Percentiles rank a stretch among this genome's conserved stretches.
Evolutionary conservation across 1,140 invertebrate genomes (phyloP).

Genomic region (Cryptotermes secundus): DNA sequence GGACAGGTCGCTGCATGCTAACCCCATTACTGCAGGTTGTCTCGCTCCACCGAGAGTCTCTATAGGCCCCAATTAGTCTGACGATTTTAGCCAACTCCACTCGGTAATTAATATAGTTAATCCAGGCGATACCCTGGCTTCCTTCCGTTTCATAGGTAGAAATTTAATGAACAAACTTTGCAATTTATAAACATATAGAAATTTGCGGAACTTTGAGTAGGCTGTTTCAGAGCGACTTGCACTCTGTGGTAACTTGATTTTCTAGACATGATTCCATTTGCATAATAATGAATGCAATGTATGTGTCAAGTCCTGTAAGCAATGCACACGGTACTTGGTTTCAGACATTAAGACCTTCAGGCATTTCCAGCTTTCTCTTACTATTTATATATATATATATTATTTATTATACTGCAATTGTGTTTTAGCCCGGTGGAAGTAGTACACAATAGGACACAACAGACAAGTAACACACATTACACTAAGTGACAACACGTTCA

Average conservation of each 20-base stretch:
- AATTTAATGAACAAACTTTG: background rate
- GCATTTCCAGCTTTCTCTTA: too few species aligned
- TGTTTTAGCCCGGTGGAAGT: too few species aligned
- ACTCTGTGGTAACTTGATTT: background rate
- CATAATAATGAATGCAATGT: background rate
- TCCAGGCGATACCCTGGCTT: background rate
- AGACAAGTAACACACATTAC: too few species aligned
- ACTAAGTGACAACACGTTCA: too few species aligned
- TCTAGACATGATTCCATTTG: background rate
- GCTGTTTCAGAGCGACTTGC: too few species aligned
- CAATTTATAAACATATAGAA: background rate
- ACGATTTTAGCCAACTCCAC: background rate
- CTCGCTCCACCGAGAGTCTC: background rate
- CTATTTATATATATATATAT: too few species aligned
- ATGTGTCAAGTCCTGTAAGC: background rate
- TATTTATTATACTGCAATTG: too few species aligned
- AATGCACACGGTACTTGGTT: too few species aligned
- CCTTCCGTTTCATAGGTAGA: background rate
- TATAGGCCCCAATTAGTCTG: conserved; percentile 1
- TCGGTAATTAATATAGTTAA: background rate
- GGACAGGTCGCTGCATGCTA: background rate
- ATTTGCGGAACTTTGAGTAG: background rate
- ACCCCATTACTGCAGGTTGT: background rate
- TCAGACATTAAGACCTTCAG: too few species aligned
- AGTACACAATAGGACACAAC: too few species aligned